These are phyloP conservation scores for Grallaria varia DNA, from an alignment of 2,113 vertebrate genomes.

Conservation along the genomic window DNA sequence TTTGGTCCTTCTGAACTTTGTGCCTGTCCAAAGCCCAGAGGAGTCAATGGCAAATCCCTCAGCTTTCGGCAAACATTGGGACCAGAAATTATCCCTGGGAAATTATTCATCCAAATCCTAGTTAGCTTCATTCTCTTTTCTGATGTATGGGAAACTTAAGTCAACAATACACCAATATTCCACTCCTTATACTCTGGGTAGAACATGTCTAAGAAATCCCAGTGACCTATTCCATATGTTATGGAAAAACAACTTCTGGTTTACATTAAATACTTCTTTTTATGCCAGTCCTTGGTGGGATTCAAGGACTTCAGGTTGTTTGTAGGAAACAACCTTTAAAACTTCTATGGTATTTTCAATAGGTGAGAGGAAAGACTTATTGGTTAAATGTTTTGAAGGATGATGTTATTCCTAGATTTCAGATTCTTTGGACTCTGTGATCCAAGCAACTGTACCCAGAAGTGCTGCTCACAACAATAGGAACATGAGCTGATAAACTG, in stretches of 20 bases:
- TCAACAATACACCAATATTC: not conserved
- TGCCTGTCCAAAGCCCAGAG: not conserved
- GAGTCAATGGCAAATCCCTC: not conserved
- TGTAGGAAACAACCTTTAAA: not conserved
- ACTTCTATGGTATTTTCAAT: not conserved
- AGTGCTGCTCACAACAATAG: not conserved
- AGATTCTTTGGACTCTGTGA: not conserved
- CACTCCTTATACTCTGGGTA: not conserved
- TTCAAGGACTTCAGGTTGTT: not conserved
- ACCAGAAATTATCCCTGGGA: not conserved
- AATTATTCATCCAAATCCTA: not conserved
- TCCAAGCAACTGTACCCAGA: not conserved
- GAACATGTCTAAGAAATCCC: not conserved
- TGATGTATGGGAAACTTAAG: not conserved
- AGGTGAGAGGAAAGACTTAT: not conserved
- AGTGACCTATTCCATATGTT: not conserved
- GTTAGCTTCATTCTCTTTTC: not conserved
- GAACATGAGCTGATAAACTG: not conserved
- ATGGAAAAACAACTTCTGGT: not conserved
- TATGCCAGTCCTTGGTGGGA: not conserved
- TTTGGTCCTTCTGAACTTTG: not conserved
- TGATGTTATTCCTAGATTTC: not conserved
- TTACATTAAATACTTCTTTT: not conserved
- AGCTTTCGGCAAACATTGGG: not conserved
- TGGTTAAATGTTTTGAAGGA: not conserved